These are phyloP conservation scores for Tenthredo mesomela DNA, from an alignment of 2,888 invertebrate genomes.

Conservation along the genomic window DNA sequence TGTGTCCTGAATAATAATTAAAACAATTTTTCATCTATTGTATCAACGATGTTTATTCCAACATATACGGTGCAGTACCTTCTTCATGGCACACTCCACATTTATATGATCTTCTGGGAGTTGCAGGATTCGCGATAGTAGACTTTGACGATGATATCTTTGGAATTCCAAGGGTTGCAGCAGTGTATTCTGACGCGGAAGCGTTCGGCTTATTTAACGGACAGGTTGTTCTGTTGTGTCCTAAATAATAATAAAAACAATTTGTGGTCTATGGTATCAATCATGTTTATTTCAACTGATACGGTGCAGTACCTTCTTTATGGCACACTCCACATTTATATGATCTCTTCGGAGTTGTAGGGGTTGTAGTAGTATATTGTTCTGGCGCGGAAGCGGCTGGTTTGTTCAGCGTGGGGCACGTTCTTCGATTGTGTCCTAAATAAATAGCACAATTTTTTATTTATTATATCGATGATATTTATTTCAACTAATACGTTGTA, in stretches of 20 bases:
- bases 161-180: neutral
- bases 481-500: too few species aligned
- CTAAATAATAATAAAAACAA: neutral
- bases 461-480: too few species aligned
- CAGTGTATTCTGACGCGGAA: neutral
- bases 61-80: too few species aligned
- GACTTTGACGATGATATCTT: neutral
- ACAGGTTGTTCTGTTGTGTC: constrained; percentile 19
- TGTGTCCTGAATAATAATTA: constrained; percentile 21
- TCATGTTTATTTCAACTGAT: neutral
- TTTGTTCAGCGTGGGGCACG: neutral
- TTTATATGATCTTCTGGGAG: constrained; percentile 11
- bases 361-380: too few species aligned
- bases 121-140: too few species aligned
- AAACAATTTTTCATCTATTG: too few species aligned
- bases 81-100: too few species aligned
- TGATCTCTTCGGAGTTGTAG: neutral
- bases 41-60: too few species aligned
- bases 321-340: constrained; percentile 28
- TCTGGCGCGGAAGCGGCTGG: neutral
- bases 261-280: neutral
- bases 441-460: too few species aligned
- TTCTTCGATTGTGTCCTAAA: neutral
- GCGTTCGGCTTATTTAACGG: neutral
- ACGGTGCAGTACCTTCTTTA: too few species aligned